Conservation (phyloP, 2,888 invertebrate genomes). For the Parthenolecanium corni region DNA sequence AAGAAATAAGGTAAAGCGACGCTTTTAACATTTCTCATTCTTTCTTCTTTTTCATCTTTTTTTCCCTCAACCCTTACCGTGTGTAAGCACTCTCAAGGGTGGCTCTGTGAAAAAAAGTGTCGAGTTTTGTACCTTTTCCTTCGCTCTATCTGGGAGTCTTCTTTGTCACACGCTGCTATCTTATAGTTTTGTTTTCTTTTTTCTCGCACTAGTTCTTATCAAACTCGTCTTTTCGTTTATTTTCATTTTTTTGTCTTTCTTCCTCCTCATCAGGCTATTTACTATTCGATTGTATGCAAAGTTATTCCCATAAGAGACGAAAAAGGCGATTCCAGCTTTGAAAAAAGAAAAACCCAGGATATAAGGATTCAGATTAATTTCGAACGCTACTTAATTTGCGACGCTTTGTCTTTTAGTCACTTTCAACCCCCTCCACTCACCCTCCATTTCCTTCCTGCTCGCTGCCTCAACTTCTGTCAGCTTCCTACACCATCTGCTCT, state of each 20-base stretch:
- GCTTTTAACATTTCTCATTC: constrained; percentile 24
- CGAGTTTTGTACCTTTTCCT: no score
- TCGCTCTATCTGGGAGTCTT: no score
- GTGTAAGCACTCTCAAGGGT: constrained; percentile 19
- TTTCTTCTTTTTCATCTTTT: no score
- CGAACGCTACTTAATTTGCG: constrained; percentile 18
- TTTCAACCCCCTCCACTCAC: no score
- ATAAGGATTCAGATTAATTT: constrained; percentile 16
- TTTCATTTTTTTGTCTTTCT: not conserved
- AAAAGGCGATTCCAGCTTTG: constrained; percentile 13
- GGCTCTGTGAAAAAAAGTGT: no score
- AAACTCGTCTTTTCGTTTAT: not conserved
- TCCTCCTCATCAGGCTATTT: not conserved
- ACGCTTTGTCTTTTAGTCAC: constrained; percentile 16
- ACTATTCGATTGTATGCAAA: constrained; percentile 13
- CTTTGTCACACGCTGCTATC: no score
- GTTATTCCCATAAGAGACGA: constrained; percentile 19
- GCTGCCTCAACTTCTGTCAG: no score
- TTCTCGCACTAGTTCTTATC: no score
- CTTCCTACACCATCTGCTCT: no score
- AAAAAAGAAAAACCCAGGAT: constrained; percentile 16
- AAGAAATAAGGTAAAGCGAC: constrained; percentile 18
- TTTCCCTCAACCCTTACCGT: not conserved
- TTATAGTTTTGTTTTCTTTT: no score
- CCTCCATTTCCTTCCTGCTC: no score